Base-by-base conservation (phyloP, 1,140 invertebrate species). In the Aleiodes sp. region DNA sequence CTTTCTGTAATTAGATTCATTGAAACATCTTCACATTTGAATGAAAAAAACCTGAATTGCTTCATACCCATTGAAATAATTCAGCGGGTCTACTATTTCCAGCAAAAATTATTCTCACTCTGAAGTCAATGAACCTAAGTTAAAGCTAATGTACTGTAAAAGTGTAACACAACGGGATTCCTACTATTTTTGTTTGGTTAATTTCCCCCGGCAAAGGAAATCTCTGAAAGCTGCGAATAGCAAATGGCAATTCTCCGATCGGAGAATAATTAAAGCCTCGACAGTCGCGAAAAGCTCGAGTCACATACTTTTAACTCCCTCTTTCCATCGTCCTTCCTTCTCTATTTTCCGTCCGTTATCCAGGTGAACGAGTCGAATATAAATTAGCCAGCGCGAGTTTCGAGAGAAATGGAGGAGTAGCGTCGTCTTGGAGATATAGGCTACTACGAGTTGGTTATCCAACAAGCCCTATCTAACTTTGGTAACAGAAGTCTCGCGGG, bases 181-280 rank as follows among this genome's bases (percentile, higher is more conserved):
- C 10, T 52, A 24, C 46, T 52, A 52, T 52, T 52, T 52, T 52
- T 52, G 46, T 52, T 52, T 52, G 19, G 3, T 16, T 9, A 16
- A 24, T 52, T 52, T 8, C 7, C 21, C 10, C 46, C 21, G 26
- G 19, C 46, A 4, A 14, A 46, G 2, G 41, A 24, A 24, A 52
- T 1, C 21, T 26, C 46, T 52, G 19, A 21, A 7, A 4, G 21
- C 19, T 3, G 6, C 39, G 26, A 21, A 24, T 24, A 52, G 46
- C 21, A 24, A 21, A 24, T 6, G n/a, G n/a, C 21, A 24, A 52
- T 52, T 12, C 19, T 24, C 26, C 46, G 21, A 52, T 52, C 21
- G 7, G 21, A 12, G 76, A 78, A 76, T 79, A 77, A 79, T 79
- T 76, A 76, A 73, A 68, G 63, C 56, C n/a, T 57, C n/a, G 43